Percentiles rank a stretch among this genome's conserved stretches.
phyloP scores from a whole-genome alignment of 2,113 vertebrate species.

The Aythya baeri region DNA sequence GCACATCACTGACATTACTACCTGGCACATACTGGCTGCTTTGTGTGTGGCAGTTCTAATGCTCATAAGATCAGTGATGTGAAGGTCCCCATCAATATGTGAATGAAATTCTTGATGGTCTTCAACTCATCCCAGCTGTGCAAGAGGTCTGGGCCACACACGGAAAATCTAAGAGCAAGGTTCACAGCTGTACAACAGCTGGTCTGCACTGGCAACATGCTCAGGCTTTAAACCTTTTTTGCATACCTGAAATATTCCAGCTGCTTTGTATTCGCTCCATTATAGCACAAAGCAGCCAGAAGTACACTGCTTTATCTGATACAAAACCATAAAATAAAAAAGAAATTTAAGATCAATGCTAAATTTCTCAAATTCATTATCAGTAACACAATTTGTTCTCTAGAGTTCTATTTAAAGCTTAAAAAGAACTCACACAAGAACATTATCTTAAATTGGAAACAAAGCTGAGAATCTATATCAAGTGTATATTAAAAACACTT shows the following conservation, averaged over 20 bases:
- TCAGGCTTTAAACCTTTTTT: not conserved
- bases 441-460: not conserved
- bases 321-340: not conserved
- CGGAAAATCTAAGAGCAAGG: not conserved
- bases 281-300: not conserved
- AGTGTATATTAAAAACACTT: not conserved
- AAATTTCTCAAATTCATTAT: not conserved
- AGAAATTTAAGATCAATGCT: not conserved
- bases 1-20: not conserved
- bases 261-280: not conserved
- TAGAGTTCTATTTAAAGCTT: not conserved
- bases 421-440: rapidly evolving
- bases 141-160: not conserved
- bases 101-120: not conserved
- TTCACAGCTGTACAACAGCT: not conserved
- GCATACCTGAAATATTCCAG: not conserved
- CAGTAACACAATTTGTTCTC: not conserved
- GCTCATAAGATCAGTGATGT: not conserved
- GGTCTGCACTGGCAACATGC: not conserved
- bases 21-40: not conserved
- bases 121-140: not conserved
- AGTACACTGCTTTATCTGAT: not conserved
- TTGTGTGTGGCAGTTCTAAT: not conserved
- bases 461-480: not conserved
- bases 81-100: not conserved